Conservation (phyloP, 2,888 invertebrate genomes). For the Acrobasis repandana region DNA sequence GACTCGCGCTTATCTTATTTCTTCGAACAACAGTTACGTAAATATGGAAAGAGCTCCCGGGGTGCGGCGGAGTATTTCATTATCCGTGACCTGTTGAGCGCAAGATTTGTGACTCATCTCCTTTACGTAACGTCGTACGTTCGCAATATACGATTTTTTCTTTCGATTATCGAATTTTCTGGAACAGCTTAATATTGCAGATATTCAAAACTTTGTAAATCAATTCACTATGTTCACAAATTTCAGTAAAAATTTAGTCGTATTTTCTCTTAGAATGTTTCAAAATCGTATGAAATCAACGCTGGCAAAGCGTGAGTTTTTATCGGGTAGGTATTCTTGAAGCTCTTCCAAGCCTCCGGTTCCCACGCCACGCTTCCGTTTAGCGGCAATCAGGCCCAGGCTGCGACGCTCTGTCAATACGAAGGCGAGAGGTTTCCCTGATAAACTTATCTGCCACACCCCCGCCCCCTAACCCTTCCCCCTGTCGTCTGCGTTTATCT, state of each 20-base stretch:
- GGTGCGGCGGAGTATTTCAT: slow-evolving; percentile 70
- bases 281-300: slow-evolving; percentile 24
- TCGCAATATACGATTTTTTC: slow-evolving; percentile 45
- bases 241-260: not conserved
- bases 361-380: slow-evolving; percentile 72
- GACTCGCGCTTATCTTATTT: slow-evolving; percentile 64
- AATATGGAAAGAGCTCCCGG: slow-evolving; percentile 70
- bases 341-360: slow-evolving; percentile 63
- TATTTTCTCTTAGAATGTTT: not conserved
- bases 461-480: slow-evolving; percentile 44
- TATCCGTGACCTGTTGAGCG: slow-evolving; percentile 78
- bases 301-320: slow-evolving; percentile 43
- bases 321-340: slow-evolving; percentile 58
- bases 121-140: slow-evolving; percentile 52
- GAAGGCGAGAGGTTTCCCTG: slow-evolving; percentile 79
- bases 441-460: slow-evolving; percentile 77
- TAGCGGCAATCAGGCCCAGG: slow-evolving; percentile 76
- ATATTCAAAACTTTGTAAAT: not conserved
- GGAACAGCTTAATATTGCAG: slow-evolving; percentile 22
- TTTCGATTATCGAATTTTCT: slow-evolving; percentile 44
- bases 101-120: slow-evolving; percentile 70
- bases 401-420: slow-evolving; percentile 81
- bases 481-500: slow-evolving; percentile 71
- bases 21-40: slow-evolving; percentile 70
- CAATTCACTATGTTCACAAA: not conserved